A percentile compares a stretch with the other conserved stretches of the same genome.
Conservation (phyloP, 2,797 vertebrate genomes). For the Pseudochirops cupreus region DNA sequence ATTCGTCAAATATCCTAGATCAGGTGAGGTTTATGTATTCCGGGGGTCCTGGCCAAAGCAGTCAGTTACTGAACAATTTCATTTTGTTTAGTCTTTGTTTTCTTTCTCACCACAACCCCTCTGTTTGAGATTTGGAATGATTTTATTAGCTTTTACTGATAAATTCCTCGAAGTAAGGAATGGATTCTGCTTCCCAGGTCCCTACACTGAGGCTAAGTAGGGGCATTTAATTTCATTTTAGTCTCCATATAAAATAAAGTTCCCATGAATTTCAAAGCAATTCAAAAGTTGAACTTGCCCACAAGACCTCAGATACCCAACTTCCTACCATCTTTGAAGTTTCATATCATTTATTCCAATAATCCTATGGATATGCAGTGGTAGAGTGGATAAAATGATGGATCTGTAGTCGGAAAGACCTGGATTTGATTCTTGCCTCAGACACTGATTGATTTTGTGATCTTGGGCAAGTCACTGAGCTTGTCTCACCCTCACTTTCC, state of each 20-base stretch:
- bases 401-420: too few species aligned
- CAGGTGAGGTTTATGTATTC: neutral
- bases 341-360: neutral
- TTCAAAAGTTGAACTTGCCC: constrained; percentile 5
- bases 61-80: neutral
- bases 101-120: neutral
- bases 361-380: neutral
- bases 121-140: constrained; percentile 24
- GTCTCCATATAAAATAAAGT: neutral
- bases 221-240: constrained; percentile 24
- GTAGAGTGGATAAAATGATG: neutral
- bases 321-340: constrained; percentile 27
- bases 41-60: neutral
- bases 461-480: too few species aligned
- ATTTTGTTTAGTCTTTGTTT: constrained; percentile 5
- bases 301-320: neutral
- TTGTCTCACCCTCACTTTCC: too few species aligned
- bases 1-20: neutral
- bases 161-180: constrained; percentile 21
- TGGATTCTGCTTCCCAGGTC: constrained; percentile 24
- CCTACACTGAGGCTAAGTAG: neutral
- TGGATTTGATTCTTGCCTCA: too few species aligned
- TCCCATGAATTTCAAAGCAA: neutral
- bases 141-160: constrained; percentile 30
- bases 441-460: too few species aligned